A percentile compares a stretch with the other conserved stretches of the same genome.
Conservation (phyloP, 1,140 invertebrate species). For the Trichonephila clavipes region DNA sequence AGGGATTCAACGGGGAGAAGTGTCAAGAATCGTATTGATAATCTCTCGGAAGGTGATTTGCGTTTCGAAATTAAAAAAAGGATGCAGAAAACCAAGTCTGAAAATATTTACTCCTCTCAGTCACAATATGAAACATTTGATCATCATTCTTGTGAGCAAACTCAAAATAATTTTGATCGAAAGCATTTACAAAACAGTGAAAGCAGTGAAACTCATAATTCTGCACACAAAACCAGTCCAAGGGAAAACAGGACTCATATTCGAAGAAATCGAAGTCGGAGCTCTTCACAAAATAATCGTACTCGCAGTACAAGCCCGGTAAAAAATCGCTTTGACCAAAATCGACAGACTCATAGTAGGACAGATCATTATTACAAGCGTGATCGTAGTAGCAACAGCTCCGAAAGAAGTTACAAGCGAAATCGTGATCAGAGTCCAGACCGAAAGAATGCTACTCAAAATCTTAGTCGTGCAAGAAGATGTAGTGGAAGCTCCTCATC, state of each 20-base stretch:
- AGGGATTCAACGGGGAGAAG: background rate
- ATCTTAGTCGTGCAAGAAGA: background rate
- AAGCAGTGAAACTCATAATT: background rate
- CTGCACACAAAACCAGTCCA: background rate
- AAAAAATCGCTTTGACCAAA: background rate
- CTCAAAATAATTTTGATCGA: background rate
- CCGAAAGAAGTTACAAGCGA: background rate
- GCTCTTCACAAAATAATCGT: background rate
- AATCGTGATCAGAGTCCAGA: slow-evolving; percentile 5
- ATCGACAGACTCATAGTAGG: background rate
- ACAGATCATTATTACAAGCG: background rate
- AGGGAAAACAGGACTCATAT: background rate
- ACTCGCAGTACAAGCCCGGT: background rate
- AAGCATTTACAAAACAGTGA: background rate
- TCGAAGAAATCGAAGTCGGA: background rate
- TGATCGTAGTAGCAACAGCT: background rate
- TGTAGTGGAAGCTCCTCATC: slow-evolving; percentile 38
- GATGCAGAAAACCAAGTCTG: background rate
- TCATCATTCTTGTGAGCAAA: background rate
- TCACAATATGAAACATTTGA: background rate
- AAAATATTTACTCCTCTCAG: background rate
- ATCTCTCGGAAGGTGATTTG: slow-evolving; percentile 42
- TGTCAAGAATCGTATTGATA: background rate
- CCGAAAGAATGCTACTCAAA: background rate
- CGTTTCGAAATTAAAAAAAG: slow-evolving; percentile 49